A percentile compares a stretch with the other conserved stretches of the same genome.
phyloP scores from a whole-genome alignment of 2,888 invertebrate genomes.

The Drosophila buzzatii region DNA sequence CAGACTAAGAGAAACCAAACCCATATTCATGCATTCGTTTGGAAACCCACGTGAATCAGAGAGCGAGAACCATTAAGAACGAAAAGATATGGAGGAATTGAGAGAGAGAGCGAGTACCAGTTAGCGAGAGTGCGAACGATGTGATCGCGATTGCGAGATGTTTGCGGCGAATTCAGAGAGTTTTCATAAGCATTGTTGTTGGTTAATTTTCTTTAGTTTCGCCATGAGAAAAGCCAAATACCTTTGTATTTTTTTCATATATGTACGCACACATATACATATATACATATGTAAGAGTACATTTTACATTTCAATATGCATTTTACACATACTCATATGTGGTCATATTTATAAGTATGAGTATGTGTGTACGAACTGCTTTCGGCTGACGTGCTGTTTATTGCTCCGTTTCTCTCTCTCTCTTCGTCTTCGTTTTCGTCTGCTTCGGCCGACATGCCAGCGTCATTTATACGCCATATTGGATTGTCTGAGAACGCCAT shows the following conservation, averaged over 20 bases:
- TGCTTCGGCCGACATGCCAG: constrained; percentile 48
- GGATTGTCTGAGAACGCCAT: constrained; percentile 46
- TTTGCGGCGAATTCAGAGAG: constrained; percentile 72
- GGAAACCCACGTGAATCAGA: constrained; percentile 76
- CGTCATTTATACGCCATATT: constrained; percentile 67
- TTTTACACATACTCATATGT: constrained; percentile 6
- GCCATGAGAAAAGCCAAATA: constrained; percentile 59
- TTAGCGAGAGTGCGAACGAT: constrained; percentile 19
- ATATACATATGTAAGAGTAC: neutral
- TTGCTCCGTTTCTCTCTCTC: constrained; percentile 39
- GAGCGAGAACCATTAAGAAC: constrained; percentile 64
- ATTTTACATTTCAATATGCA: constrained; percentile 7
- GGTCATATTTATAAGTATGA: constrained; percentile 20
- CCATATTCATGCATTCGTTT: constrained; percentile 38
- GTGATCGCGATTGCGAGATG: constrained; percentile 62
- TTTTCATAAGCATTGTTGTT: constrained; percentile 57
- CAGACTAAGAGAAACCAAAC: constrained; percentile 53
- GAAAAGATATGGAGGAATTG: constrained; percentile 37
- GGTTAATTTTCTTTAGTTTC: constrained; percentile 66
- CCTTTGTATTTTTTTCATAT: constrained; percentile 30
- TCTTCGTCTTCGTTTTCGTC: constrained; percentile 27
- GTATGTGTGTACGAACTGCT: constrained; percentile 22
- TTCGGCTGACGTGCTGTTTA: constrained; percentile 47
- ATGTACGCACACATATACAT: neutral
- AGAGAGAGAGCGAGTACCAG: constrained; percentile 22